Percentiles rank a stretch among this genome's conserved stretches.
Conservation (phyloP, 2,113 vertebrate species). For the Pteruthius melanotis region DNA sequence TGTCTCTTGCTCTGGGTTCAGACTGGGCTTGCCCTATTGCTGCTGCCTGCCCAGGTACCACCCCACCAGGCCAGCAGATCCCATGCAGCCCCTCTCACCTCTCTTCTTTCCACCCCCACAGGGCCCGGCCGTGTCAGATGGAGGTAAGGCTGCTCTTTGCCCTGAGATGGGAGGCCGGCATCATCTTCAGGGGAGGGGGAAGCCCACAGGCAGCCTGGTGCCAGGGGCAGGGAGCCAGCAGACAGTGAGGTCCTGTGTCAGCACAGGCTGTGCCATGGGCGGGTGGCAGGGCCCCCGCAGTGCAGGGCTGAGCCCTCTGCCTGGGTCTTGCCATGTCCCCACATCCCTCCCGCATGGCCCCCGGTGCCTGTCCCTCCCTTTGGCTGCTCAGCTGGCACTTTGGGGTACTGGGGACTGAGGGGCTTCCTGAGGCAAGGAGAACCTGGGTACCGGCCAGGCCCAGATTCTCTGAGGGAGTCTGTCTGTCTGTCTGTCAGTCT, state of each 20-base stretch:
- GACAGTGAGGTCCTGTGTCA: background rate
- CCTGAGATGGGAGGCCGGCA: background rate
- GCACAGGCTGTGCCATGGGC: background rate
- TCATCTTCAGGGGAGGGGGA: background rate
- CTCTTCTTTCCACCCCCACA: conserved; percentile 46
- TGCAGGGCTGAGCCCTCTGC: background rate
- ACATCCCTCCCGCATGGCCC: accelerated
- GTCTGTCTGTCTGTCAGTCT: background rate
- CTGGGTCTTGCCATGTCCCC: background rate
- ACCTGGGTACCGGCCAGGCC: background rate
- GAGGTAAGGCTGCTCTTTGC: conserved; percentile 68
- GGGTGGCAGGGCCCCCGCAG: accelerated
- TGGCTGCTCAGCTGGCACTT: background rate
- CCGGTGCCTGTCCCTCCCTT: background rate
- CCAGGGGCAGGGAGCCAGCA: background rate
- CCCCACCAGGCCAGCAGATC: background rate
- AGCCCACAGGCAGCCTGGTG: background rate
- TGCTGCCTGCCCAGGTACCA: background rate
- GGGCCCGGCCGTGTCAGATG: conserved; percentile 76
- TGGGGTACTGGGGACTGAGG: background rate
- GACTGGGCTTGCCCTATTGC: background rate
- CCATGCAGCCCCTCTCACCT: background rate
- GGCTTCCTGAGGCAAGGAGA: background rate
- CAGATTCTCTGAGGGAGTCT: background rate
- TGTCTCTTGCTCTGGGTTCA: background rate